Evolutionary conservation across 2,888 invertebrate genomes (phyloP).

Genomic region (Cistogaster globosa): DNA sequence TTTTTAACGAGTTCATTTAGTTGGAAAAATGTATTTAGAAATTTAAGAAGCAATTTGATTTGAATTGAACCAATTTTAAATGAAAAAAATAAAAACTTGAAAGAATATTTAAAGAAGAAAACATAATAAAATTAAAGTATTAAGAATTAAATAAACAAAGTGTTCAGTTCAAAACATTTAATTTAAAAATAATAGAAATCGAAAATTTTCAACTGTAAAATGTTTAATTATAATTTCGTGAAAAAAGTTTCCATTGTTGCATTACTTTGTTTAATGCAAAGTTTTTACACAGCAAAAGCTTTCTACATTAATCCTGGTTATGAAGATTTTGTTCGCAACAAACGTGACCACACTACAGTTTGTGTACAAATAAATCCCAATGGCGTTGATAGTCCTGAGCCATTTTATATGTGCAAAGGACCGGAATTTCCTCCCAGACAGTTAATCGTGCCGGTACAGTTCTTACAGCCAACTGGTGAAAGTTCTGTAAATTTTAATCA

Average conservation of each 20-base stretch:
- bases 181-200: not conserved
- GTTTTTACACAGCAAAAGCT: not conserved
- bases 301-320: not conserved
- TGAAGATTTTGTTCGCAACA: not conserved
- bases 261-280: not conserved
- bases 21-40: conserved; percentile 18
- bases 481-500: conserved; percentile 3
- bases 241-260: not conserved
- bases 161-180: not conserved
- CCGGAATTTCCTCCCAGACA: conserved; percentile 12
- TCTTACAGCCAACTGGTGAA: not conserved
- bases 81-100: not conserved
- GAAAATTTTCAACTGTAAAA: not conserved
- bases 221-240: conserved; percentile 9
- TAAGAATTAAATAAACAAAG: conserved; percentile 10
- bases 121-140: not conserved
- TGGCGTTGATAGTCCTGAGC: conserved; percentile 20
- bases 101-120: conserved; percentile 27
- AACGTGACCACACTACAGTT: conserved; percentile 12
- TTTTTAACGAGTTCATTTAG: conserved; percentile 34
- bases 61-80: conserved; percentile 27
- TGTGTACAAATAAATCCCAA: conserved; percentile 49
- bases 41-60: conserved; percentile 33
- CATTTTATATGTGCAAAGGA: conserved; percentile 52
- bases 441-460: not conserved